Conservation (phyloP, 2,888 invertebrate genomes). For the Scelioninae gen. 1 region DNA sequence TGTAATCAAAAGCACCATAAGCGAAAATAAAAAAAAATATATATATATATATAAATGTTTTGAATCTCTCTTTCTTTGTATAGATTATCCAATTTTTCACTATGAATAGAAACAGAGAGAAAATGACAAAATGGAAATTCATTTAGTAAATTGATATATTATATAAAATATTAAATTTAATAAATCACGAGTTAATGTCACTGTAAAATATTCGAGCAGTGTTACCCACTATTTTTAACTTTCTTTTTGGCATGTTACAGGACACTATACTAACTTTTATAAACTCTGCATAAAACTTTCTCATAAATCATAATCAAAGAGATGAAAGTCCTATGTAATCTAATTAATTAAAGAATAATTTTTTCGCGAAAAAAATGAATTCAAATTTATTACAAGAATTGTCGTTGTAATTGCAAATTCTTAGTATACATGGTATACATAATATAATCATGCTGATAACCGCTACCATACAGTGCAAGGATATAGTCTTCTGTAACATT, state of each 20-base stretch:
- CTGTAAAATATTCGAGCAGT: too few relatives aligned
- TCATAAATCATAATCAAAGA: constrained; percentile 30
- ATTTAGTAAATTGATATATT: too few relatives aligned
- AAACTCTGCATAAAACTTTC: constrained; percentile 22
- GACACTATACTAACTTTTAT: constrained; percentile 4
- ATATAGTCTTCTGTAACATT: constrained; percentile 5
- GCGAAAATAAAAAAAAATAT: too few relatives aligned
- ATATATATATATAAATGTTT: too few relatives aligned
- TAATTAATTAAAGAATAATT: constrained; percentile 12
- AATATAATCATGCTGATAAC: constrained; percentile 12
- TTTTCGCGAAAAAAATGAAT: constrained; percentile 22
- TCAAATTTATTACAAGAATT: constrained; percentile 34
- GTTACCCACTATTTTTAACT: constrained; percentile 10
- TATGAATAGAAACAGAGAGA: too few relatives aligned
- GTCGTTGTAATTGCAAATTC: constrained; percentile 4
- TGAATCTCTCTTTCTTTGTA: too few relatives aligned
- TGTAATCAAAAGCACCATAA: too few relatives aligned
- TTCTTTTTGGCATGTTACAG: constrained; percentile 12
- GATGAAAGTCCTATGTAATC: constrained; percentile 17
- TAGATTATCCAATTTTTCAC: too few relatives aligned
- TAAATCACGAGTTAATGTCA: too few relatives aligned
- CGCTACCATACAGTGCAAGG: not conserved
- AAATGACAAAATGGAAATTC: too few relatives aligned
- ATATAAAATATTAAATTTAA: not conserved
- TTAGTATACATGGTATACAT: not conserved